phyloP scores from a whole-genome alignment of 2,113 vertebrate species.

The Corythornis cristatus region DNA sequence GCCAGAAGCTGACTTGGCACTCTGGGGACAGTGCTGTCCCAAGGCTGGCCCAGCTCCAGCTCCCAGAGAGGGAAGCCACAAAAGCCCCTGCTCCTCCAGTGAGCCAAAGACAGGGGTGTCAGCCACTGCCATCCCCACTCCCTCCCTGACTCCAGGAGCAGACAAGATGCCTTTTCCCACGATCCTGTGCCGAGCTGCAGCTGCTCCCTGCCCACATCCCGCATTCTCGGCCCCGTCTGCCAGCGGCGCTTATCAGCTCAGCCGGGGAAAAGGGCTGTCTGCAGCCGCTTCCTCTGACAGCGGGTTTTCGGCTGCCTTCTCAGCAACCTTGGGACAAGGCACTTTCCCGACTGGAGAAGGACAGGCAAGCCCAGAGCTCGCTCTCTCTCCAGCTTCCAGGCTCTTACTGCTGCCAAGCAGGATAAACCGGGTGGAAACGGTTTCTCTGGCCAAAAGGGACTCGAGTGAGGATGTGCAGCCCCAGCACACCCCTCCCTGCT shows the following conservation, averaged over 20 bases:
- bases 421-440: not conserved
- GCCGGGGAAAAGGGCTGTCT: not conserved
- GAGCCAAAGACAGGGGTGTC: rapidly evolving
- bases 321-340: not conserved
- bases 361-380: not conserved
- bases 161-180: not conserved
- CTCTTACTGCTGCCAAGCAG: not conserved
- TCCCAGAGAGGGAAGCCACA: not conserved
- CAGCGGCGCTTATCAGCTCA: not conserved
- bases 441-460: not conserved
- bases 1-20: slow-evolving; percentile 26
- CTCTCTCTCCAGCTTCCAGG: not conserved
- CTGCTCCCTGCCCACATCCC: not conserved
- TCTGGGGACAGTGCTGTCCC: not conserved
- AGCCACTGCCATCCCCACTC: not conserved
- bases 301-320: not conserved
- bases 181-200: not conserved
- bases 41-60: not conserved
- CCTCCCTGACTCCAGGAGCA: not conserved
- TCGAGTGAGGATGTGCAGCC: not conserved
- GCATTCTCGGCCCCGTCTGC: not conserved
- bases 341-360: not conserved
- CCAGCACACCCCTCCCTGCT: not conserved
- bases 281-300: not conserved
- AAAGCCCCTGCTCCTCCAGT: not conserved